Evolutionary conservation across 2,113 vertebrate genomes (phyloP).

Genomic region (Ameiurus melas): DNA sequence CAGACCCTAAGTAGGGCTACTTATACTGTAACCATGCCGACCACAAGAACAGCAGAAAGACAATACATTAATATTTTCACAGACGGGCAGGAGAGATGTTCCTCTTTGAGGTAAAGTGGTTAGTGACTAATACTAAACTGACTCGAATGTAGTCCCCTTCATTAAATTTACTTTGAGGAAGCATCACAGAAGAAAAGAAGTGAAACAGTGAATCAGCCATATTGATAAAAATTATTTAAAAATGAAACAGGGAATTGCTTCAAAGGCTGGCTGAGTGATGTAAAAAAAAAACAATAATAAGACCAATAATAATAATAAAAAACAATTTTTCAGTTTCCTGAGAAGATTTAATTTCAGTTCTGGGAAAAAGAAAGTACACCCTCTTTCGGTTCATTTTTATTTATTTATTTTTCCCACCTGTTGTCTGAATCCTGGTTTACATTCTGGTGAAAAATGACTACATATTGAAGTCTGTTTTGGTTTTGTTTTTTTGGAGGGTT

Average conservation of each 20-base stretch:
- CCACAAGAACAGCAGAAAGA: slow-evolving; percentile 4
- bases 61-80: not conserved
- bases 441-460: not conserved
- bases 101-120: not conserved
- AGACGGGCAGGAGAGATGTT: not conserved
- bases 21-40: slow-evolving; percentile 33
- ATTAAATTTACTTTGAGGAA: not conserved
- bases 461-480: not conserved
- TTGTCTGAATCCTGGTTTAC: not conserved
- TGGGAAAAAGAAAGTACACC: no score
- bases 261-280: not conserved
- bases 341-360: no score
- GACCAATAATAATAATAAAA: no score
- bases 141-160: not conserved
- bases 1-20: slow-evolving; percentile 10
- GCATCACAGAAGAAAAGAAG: not conserved
- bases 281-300: no score
- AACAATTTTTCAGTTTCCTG: no score
- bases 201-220: not conserved
- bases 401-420: not conserved
- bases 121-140: not conserved
- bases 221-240: not conserved
- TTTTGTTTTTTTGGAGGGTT: not conserved
- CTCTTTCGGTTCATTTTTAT: no score
- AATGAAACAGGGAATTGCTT: not conserved